Evolutionary conservation across 1,140 invertebrate species (phyloP).

Genomic region (Cotesia vestalis): DNA sequence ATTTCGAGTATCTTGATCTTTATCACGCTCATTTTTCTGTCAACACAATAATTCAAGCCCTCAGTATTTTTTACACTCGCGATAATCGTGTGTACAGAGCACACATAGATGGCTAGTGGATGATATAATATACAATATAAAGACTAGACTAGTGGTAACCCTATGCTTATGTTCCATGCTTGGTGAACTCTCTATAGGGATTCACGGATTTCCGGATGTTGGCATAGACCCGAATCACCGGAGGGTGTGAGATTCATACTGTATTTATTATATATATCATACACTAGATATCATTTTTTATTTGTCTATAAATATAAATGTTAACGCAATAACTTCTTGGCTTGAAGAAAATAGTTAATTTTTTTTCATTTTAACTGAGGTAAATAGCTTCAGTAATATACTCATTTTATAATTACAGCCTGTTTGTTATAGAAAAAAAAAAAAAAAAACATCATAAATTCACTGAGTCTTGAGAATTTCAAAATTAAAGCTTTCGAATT

Average conservation of each 20-base stretch:
- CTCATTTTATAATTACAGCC: too few relatives aligned
- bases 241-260: constrained; percentile 32
- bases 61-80: constrained; percentile 3
- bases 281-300: background rate
- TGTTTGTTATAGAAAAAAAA: too few relatives aligned
- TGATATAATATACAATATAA: background rate
- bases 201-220: constrained; percentile 31
- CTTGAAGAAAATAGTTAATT: background rate
- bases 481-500: too few relatives aligned
- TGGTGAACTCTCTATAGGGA: constrained; percentile 32
- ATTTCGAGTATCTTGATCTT: background rate
- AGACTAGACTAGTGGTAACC: constrained; percentile 27
- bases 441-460: too few relatives aligned
- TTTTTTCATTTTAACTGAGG: too few relatives aligned
- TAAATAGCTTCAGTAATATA: too few relatives aligned
- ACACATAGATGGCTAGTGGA: too few relatives aligned
- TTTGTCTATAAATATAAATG: too few relatives aligned
- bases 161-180: constrained; percentile 38
- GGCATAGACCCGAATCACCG: constrained; percentile 31
- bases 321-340: background rate
- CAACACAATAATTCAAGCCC: background rate
- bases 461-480: too few relatives aligned
- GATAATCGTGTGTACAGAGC: background rate
- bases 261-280: background rate
- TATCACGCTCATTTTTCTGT: background rate